phyloP scores from a whole-genome alignment of 2,797 vertebrate genomes.

The Acridotheres tristis region DNA sequence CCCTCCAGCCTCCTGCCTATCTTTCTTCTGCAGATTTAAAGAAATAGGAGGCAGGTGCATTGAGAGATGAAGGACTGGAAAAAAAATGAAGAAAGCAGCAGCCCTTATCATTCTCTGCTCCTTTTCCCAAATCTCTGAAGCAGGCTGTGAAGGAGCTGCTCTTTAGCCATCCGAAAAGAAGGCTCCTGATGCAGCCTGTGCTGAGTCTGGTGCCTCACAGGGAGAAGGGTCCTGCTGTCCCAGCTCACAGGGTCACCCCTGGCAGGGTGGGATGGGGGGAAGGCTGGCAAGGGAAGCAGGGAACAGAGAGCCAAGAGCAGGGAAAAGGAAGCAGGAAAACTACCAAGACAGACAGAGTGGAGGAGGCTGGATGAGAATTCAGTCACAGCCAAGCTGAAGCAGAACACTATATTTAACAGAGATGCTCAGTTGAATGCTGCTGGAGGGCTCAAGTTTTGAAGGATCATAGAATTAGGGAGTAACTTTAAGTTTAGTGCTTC shows the following conservation, averaged over 20 bases:
- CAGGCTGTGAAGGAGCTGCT: not conserved
- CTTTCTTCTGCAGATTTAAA: conserved; percentile 19
- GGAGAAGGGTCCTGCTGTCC: fast-evolving
- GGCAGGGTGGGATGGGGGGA: not conserved
- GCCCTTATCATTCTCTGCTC: not conserved
- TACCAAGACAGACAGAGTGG: conserved; percentile 52
- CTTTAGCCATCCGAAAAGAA: fast-evolving
- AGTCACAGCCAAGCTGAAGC: conserved; percentile 28
- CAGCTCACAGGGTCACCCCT: fast-evolving
- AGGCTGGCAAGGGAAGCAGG: not conserved
- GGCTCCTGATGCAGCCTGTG: not conserved
- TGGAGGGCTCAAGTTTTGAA: not conserved
- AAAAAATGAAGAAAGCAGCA: not conserved
- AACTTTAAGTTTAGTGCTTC: not conserved
- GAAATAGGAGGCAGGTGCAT: not conserved
- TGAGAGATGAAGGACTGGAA: not conserved
- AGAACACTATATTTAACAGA: not conserved
- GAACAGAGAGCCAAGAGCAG: not conserved
- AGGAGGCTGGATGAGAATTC: conserved; percentile 44
- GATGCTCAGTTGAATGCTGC: conserved; percentile 11
- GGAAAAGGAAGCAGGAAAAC: conserved; percentile 20
- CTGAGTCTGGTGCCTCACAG: fast-evolving
- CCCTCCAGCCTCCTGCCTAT: not conserved
- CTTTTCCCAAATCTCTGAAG: not conserved
- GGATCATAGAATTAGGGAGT: not conserved